Percentiles rank a stretch among this genome's conserved stretches.
These are phyloP conservation scores for Coecobrya sp. DNA, from an alignment of 2,888 invertebrate species.

Conservation along the genomic window DNA sequence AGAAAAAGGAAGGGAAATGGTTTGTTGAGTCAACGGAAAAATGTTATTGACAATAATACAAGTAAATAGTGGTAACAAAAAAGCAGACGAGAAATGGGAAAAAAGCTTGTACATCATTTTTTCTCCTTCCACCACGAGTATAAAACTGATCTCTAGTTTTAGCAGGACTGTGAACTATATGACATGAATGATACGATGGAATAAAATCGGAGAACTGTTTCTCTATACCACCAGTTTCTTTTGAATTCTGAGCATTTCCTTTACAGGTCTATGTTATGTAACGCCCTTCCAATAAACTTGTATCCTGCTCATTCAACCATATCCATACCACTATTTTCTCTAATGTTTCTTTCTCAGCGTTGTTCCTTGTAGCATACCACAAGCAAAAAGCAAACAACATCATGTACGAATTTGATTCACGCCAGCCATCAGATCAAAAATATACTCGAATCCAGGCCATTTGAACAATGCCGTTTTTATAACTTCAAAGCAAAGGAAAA, in stretches of 20 bases:
- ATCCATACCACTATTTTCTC: too few species aligned
- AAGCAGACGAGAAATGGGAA: background rate
- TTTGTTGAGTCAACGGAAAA: slow-evolving; percentile 46
- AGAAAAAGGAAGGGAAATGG: slow-evolving; percentile 34
- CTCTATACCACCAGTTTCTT: background rate
- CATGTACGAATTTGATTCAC: too few species aligned
- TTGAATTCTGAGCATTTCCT: background rate
- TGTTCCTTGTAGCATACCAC: too few species aligned
- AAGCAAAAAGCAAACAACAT: too few species aligned
- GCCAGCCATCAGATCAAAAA: too few species aligned
- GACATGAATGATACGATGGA: background rate
- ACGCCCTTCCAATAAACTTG: too few species aligned
- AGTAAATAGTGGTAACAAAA: slow-evolving; percentile 15
- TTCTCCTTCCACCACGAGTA: background rate
- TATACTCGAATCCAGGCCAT: too few species aligned
- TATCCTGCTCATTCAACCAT: too few species aligned
- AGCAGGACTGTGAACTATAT: background rate
- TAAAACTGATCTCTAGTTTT: background rate
- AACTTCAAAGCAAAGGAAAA: too few species aligned
- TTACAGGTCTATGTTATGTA: background rate
- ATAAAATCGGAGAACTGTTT: background rate
- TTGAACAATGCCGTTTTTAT: too few species aligned
- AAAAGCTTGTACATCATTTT: slow-evolving; percentile 26
- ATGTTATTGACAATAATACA: slow-evolving; percentile 57
- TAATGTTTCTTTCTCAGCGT: too few species aligned